phyloP scores from a whole-genome alignment of 1,140 invertebrate genomes.

The Pogonomyrmex barbatus region DNA sequence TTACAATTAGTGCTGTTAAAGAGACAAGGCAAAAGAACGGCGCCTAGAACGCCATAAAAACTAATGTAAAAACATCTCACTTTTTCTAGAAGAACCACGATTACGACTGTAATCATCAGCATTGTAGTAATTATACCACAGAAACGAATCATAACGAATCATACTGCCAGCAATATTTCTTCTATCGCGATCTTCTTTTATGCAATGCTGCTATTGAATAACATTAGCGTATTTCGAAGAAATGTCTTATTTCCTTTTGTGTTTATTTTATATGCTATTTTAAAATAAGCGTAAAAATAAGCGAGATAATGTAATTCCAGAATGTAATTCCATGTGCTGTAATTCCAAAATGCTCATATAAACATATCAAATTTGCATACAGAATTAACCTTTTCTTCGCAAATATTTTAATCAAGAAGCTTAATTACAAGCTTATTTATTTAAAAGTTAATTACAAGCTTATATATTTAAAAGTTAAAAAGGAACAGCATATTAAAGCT shows the following conservation, averaged over 20 bases:
- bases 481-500: not conserved
- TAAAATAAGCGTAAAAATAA: not conserved
- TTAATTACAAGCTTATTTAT: not conserved
- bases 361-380: not conserved
- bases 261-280: not conserved
- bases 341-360: not conserved
- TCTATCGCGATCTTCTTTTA: constrained; percentile 11
- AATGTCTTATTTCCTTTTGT: not conserved
- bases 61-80: constrained; percentile 32
- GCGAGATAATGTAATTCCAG: not conserved
- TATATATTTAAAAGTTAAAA: not conserved
- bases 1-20: constrained; percentile 48
- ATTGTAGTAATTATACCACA: constrained; percentile 51
- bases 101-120: constrained; percentile 39
- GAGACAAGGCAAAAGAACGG: constrained; percentile 31
- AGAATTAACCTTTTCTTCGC: not conserved
- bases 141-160: constrained; percentile 22
- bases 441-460: not conserved
- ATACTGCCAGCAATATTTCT: constrained; percentile 12
- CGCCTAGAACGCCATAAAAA: constrained; percentile 32
- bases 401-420: not conserved
- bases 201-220: constrained; percentile 16
- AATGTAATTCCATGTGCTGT: not conserved
- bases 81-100: constrained; percentile 38
- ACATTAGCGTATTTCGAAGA: constrained; percentile 6